Evolutionary conservation across 2,797 vertebrate species (phyloP), one percentile per base, ranked within the genome.

Genomic region (Brachyalestes nurse): DNA sequence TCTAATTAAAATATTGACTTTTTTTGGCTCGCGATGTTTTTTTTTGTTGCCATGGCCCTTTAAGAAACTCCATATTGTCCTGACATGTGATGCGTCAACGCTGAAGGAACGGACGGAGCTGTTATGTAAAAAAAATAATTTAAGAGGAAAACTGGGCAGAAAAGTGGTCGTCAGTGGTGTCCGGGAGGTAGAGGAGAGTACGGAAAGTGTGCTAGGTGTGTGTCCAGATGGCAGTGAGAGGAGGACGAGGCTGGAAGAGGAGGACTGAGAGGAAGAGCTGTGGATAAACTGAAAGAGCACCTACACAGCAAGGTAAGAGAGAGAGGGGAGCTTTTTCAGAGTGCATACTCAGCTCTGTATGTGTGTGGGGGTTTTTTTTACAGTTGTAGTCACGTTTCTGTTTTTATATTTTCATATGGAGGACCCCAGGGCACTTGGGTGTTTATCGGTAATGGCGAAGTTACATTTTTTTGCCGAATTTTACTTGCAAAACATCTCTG

Each of bases 41-140:
- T 45, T 45, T 45, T 45, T 45, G 55, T 64, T 90, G 86, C 86
- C 85, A 84, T 95, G 93, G 90, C 94, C 94, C 95, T 95, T 95
- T 95, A 95, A 95, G 95, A 93, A 93, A 93, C 95, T 94, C 94
- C 95, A 95, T 95, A 93, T 93, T 95, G 93, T 93, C 92, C 91
- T 90, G 92, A 86, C 92, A 90, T 93, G 89, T 87, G 93, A 94
- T 94, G 93, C 94, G 94, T 94, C 93, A 93, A 94, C 92, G 92
- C 92, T 90, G 89, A 90, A 89, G 90, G 91, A 94, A 91, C 92
- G 92, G 93, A 94, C 92, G 93, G 94, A 94, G 93, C 89, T 91
- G 94, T 94, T 95, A 94, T 93, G 93, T 94, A 92, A 93, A 94
- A 92, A 75, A 93, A 95, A 93, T 90, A 85, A 60, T 92, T 93